A percentile compares a stretch with the other conserved stretches of the same genome.
These are phyloP conservation scores for Microctonus aethiopoides DNA, from an alignment of 2,888 invertebrate species.

Conservation along the genomic window DNA sequence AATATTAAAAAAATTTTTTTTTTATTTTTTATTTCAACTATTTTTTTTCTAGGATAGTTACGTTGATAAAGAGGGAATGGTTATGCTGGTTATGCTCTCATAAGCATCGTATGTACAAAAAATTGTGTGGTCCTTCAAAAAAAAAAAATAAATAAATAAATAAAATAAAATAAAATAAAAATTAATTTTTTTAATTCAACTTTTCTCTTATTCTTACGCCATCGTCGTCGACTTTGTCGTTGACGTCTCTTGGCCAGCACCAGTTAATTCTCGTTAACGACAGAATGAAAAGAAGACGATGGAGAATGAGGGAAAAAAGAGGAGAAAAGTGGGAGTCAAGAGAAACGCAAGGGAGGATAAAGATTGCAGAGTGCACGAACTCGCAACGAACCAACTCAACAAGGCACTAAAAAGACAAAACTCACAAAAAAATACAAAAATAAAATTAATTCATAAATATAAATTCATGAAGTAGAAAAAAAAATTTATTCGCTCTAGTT, in stretches of 20 bases:
- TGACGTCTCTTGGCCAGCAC: neutral
- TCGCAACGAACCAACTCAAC: neutral
- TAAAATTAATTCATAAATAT: neutral
- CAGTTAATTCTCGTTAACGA: constrained; percentile 1
- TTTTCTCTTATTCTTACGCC: neutral
- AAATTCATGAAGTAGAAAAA: neutral
- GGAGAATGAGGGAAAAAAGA: neutral
- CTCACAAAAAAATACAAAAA: neutral
- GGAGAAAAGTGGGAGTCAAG: too few species aligned
- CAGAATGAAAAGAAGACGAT: neutral
- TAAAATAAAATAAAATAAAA: too few species aligned
- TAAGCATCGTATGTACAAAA: neutral
- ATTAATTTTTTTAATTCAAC: too few species aligned
- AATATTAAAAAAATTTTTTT: too few species aligned
- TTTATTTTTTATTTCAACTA: too few species aligned
- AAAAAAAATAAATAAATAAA: too few species aligned
- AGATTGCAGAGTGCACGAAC: neutral
- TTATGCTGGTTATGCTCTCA: too few species aligned
- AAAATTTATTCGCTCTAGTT: neutral
- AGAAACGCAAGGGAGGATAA: neutral
- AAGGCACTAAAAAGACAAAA: neutral
- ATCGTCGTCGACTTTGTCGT: neutral
- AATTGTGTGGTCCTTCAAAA: neutral
- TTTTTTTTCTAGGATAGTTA: neutral
- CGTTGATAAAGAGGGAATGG: neutral